Percentiles rank a stretch among this genome's conserved stretches.
Evolutionary conservation across 1,140 invertebrate species (phyloP).

Genomic region (Panagrolaimus sp.): DNA sequence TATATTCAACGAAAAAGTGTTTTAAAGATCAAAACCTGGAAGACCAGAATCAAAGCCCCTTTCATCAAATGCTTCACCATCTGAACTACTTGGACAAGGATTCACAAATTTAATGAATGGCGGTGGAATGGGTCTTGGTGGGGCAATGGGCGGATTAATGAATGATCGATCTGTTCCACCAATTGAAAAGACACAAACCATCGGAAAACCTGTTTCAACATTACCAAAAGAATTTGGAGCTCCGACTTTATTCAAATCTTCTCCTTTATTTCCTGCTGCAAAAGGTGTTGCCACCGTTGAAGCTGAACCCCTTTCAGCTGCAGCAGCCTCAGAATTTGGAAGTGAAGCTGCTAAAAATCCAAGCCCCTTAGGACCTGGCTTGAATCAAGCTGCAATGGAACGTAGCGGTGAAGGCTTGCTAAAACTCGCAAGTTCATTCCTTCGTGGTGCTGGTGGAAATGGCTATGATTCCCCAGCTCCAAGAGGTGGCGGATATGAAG

Average conservation of each 20-base stretch:
- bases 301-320: constrained; percentile 2
- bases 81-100: constrained; percentile 34
- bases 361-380: background rate
- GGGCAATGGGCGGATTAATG: constrained; percentile 13
- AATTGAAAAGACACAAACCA: background rate
- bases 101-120: constrained; percentile 43
- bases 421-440: constrained; percentile 38
- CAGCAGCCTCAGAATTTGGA: background rate
- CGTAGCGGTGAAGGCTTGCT: constrained; percentile 23
- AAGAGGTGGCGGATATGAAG: background rate
- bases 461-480: constrained; percentile 3
- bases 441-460: constrained; percentile 16
- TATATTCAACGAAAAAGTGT: too few relatives aligned
- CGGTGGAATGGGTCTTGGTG: constrained; percentile 17
- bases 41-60: constrained; percentile 32
- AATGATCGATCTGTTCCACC: constrained; percentile 14
- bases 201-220: too few relatives aligned
- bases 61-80: constrained; percentile 23
- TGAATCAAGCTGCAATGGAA: constrained; percentile 3
- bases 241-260: background rate
- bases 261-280: background rate
- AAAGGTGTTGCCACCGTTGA: constrained; percentile 6
- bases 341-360: background rate
- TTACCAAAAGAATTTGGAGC: constrained; percentile 5
- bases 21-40: constrained; percentile 35